These are phyloP conservation scores for Ispidina picta DNA, from an alignment of 2,797 vertebrate species.

Conservation along the genomic window DNA sequence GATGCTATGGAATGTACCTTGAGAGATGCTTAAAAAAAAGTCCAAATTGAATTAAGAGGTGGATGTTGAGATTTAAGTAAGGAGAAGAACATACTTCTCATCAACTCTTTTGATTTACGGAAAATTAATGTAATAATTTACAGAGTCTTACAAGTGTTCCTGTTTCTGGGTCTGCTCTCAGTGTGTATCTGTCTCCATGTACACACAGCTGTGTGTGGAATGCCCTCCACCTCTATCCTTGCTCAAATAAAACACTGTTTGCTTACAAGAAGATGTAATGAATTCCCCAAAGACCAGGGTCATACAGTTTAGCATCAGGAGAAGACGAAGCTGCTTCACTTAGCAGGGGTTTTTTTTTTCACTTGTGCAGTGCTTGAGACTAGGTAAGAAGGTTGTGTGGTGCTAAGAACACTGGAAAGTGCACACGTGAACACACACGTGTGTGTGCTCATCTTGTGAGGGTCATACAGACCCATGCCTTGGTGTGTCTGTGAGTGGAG, in stretches of 20 bases:
- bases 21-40: constrained; percentile 7
- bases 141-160: neutral
- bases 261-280: neutral
- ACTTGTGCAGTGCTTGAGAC: neutral
- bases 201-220: constrained; percentile 15
- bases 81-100: neutral
- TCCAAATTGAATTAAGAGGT: neutral
- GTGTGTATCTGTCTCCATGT: neutral
- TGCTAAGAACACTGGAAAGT: neutral
- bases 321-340: neutral
- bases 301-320: neutral
- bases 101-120: neutral
- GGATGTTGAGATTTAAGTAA: neutral
- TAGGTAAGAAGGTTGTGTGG: neutral
- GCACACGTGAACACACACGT: neutral
- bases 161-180: neutral
- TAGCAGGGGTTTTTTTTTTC: neutral
- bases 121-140: neutral
- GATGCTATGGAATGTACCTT: neutral
- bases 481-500: neutral
- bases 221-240: neutral
- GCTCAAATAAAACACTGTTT: constrained; percentile 45
- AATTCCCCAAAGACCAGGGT: constrained; percentile 23
- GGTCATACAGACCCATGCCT: neutral
- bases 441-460: neutral